Conservation (phyloP, 1,140 invertebrate species). For the Stegodyphus dumicola region DNA sequence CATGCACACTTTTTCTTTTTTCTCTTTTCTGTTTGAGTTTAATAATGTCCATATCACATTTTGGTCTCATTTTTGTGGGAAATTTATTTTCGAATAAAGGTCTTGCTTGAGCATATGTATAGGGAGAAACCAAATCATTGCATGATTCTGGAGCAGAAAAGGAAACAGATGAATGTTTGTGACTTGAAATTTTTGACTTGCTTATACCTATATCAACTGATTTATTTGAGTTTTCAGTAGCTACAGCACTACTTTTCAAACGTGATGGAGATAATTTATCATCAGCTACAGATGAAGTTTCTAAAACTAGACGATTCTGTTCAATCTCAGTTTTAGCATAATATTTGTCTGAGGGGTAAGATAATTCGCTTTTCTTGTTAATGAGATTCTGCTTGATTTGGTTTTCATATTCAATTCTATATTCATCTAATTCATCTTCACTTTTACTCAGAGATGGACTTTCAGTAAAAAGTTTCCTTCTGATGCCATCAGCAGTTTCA, state of each 20-base stretch:
- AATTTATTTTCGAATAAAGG: slow-evolving; percentile 13
- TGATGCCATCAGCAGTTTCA: slow-evolving; percentile 10
- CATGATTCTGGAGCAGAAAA: slow-evolving; percentile 48
- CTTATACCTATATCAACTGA: not conserved
- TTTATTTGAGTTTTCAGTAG: not conserved
- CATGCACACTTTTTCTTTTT: slow-evolving; percentile 60
- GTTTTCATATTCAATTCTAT: not conserved
- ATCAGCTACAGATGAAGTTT: not conserved
- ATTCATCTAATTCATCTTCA: not conserved
- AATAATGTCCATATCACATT: slow-evolving; percentile 54
- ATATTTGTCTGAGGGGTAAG: too few species aligned
- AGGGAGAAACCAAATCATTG: slow-evolving; percentile 42
- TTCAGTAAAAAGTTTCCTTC: slow-evolving; percentile 33
- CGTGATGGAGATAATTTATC: not conserved
- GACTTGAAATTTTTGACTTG: slow-evolving; percentile 6
- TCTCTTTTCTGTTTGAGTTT: slow-evolving; percentile 44
- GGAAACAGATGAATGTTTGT: slow-evolving; percentile 50
- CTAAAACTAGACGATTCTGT: not conserved
- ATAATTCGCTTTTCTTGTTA: not conserved
- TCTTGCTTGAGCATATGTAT: slow-evolving; percentile 30
- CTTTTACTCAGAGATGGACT: not conserved
- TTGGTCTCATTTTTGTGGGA: slow-evolving; percentile 52
- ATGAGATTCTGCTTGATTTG: too few species aligned
- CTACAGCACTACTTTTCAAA: not conserved
- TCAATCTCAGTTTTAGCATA: not conserved